These are phyloP conservation scores for Dolomedes plantarius DNA, from an alignment of 2,888 invertebrate species.

Conservation along the genomic window DNA sequence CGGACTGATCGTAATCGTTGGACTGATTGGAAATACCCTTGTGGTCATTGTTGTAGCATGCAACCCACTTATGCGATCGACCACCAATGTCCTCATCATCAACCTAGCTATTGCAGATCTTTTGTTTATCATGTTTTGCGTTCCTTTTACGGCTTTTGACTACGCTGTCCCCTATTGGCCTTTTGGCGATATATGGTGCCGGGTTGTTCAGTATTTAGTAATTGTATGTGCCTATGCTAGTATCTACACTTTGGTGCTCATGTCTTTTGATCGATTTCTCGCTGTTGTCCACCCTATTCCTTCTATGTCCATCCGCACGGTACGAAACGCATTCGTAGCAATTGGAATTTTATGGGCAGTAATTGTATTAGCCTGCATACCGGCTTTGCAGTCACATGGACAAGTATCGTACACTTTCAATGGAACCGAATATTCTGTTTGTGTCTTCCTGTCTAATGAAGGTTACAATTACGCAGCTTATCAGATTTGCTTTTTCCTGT, in stretches of 20 bases:
- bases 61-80: slow-evolving; percentile 93
- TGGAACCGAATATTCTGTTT: slow-evolving; percentile 82
- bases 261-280: slow-evolving; percentile 92
- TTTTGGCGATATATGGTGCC: slow-evolving; percentile 82
- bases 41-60: slow-evolving; percentile 92
- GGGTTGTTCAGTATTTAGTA: slow-evolving; percentile 92
- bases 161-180: slow-evolving; percentile 93
- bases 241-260: slow-evolving; percentile 93
- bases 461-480: slow-evolving; percentile 79
- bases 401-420: slow-evolving; percentile 82
- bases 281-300: slow-evolving; percentile 95
- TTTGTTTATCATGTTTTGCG: slow-evolving; percentile 93
- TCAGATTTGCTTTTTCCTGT: slow-evolving; percentile 89
- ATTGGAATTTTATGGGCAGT: slow-evolving; percentile 88
- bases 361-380: slow-evolving; percentile 86
- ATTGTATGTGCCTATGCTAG: slow-evolving; percentile 95
- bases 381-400: slow-evolving; percentile 86
- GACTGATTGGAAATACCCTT: slow-evolving; percentile 91
- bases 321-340: slow-evolving; percentile 86
- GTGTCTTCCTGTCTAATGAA: slow-evolving; percentile 82
- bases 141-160: slow-evolving; percentile 94
- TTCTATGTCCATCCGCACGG: slow-evolving; percentile 89
- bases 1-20: slow-evolving; percentile 89
- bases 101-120: slow-evolving; percentile 93
- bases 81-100: slow-evolving; percentile 93